A percentile compares a stretch with the other conserved stretches of the same genome.
Conservation (phyloP, 2,113 vertebrate species). For the Hippolais icterina region DNA sequence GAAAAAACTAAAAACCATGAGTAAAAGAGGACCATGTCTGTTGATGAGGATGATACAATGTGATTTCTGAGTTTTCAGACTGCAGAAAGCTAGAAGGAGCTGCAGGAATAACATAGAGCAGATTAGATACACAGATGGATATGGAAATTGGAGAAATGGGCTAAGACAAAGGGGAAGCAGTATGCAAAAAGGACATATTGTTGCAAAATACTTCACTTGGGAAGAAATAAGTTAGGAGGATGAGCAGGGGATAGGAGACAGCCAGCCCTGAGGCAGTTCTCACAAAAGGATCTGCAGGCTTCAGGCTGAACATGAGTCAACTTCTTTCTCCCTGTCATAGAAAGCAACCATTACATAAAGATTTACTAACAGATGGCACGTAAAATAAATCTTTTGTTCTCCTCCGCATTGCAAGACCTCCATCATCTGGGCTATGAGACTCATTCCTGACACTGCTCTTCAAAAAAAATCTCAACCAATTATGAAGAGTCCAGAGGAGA, state of each 20-base stretch:
- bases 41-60: not conserved
- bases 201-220: constrained; percentile 12
- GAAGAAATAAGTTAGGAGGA: not conserved
- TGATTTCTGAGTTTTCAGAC: not conserved
- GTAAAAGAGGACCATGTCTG: not conserved
- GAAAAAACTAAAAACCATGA: not conserved
- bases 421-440: not conserved
- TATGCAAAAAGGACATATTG: not conserved
- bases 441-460: not conserved
- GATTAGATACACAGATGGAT: not conserved
- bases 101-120: not conserved
- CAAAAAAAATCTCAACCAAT: not conserved
- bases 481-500: not conserved
- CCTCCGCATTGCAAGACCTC: not conserved
- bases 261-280: not conserved
- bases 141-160: not conserved
- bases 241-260: not conserved
- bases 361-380: not conserved
- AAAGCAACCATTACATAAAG: not conserved
- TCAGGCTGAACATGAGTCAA: constrained; percentile 7
- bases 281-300: not conserved
- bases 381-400: not conserved
- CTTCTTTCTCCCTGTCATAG: not conserved
- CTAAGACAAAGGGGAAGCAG: not conserved
- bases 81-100: not conserved